phyloP scores from a whole-genome alignment of 2,797 vertebrate genomes.

The Rhincodon typus region DNA sequence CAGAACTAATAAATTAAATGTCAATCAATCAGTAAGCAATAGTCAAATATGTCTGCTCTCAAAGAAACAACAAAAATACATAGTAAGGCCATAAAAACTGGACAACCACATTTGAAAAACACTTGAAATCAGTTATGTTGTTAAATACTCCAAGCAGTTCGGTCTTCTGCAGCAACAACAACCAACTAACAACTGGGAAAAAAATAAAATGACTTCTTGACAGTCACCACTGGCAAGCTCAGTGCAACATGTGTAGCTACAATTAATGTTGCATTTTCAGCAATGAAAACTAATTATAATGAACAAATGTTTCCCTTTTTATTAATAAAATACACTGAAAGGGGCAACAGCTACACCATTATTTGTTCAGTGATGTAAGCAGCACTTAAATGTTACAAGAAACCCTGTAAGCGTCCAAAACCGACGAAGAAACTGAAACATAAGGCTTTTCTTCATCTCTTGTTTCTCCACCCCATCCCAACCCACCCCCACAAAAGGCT shows the following conservation, averaged over 20 bases:
- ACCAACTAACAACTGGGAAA: slow-evolving; percentile 81
- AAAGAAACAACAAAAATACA: slow-evolving; percentile 68
- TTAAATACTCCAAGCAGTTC: slow-evolving; percentile 98
- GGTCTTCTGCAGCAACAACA: slow-evolving; percentile 86
- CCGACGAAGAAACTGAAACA: slow-evolving; percentile 98
- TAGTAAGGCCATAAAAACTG: slow-evolving; percentile 97
- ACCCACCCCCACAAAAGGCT: slow-evolving; percentile 80
- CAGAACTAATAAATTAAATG: slow-evolving; percentile 99
- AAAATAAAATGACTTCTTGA: slow-evolving; percentile 83
- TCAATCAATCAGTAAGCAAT: slow-evolving; percentile 86
- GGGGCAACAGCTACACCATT: slow-evolving; percentile 81
- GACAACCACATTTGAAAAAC: slow-evolving; percentile 94
- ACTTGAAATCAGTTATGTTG: slow-evolving; percentile 79
- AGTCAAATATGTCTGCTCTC: slow-evolving; percentile 81
- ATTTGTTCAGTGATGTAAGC: slow-evolving; percentile 98
- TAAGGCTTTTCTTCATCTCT: slow-evolving; percentile 99
- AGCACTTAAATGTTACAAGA: slow-evolving; percentile 99
- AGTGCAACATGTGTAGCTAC: slow-evolving; percentile 97
- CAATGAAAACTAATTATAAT: slow-evolving; percentile 89
- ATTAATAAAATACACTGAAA: slow-evolving; percentile 62
- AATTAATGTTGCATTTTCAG: slow-evolving; percentile 83
- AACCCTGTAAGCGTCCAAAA: slow-evolving; percentile 95
- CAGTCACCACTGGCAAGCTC: slow-evolving; percentile 93
- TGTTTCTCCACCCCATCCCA: slow-evolving; percentile 61
- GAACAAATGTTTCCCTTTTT: slow-evolving; percentile 91